Percentiles rank a stretch among this genome's conserved stretches.
Conservation (phyloP, 2,797 vertebrate genomes). For the Chelonia mydas region DNA sequence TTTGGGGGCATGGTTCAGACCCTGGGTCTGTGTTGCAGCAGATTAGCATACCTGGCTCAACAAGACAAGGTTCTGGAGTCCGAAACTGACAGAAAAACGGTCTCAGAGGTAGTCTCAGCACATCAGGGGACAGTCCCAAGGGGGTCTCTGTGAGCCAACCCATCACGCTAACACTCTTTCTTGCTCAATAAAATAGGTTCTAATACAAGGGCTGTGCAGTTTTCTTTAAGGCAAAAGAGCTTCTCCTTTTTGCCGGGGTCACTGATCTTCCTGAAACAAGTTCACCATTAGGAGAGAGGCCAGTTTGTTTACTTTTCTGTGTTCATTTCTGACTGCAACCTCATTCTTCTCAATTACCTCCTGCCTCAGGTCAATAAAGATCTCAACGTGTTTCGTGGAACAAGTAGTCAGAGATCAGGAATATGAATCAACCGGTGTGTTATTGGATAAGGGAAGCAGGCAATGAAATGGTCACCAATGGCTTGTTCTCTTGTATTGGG, state of each 20-base stretch:
- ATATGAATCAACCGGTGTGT: background rate
- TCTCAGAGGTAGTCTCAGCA: too few species aligned
- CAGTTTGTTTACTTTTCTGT: rapidly evolving
- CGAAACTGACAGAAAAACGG: too few species aligned
- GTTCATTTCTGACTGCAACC: background rate
- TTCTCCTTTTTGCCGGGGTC: background rate
- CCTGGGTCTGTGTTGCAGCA: too few species aligned
- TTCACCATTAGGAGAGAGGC: background rate
- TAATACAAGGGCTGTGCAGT: background rate
- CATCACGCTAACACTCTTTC: too few species aligned
- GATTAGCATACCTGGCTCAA: too few species aligned
- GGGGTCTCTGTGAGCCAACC: too few species aligned
- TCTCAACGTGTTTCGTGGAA: background rate
- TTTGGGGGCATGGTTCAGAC: too few species aligned
- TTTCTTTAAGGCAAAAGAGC: background rate
- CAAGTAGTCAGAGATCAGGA: background rate
- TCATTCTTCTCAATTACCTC: background rate
- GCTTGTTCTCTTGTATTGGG: background rate
- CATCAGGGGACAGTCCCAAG: too few species aligned
- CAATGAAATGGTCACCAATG: background rate
- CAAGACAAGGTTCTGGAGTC: too few species aligned
- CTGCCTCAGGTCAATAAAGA: background rate
- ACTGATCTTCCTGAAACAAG: background rate
- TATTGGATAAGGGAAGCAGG: background rate
- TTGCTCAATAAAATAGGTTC: background rate